phyloP scores from a whole-genome alignment of 2,113 vertebrate genomes.

The Anseranas semipalmata region DNA sequence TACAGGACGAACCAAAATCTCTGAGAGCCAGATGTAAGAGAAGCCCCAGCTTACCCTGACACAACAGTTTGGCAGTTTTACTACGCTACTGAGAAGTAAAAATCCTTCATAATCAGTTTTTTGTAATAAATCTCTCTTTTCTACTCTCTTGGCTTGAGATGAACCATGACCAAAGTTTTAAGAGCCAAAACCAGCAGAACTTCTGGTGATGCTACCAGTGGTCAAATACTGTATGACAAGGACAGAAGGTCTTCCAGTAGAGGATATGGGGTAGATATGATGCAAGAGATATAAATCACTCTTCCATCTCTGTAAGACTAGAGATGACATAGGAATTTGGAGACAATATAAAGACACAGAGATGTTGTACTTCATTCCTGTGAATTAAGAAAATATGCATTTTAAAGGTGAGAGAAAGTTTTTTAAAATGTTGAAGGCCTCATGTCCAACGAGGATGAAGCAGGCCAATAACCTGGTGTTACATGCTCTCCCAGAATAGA shows the following conservation, averaged over 20 bases:
- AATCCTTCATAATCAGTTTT: too few species aligned
- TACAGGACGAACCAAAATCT: too few species aligned
- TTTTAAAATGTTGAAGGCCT: not conserved
- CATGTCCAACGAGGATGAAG: not conserved
- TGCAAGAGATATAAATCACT: too few species aligned
- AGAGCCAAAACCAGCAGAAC: not conserved
- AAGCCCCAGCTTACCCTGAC: too few species aligned
- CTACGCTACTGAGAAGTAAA: too few species aligned
- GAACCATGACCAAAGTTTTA: not conserved
- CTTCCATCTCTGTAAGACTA: not conserved
- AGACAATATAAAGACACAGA: not conserved
- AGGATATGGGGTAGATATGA: too few species aligned
- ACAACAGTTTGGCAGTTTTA: too few species aligned
- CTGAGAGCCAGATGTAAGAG: too few species aligned
- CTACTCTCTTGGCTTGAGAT: too few species aligned
- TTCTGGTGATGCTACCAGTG: not conserved
- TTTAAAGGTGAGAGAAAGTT: not conserved
- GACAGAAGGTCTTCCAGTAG: too few species aligned
- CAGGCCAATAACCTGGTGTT: not conserved
- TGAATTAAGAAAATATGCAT: not conserved
- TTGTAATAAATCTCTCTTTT: too few species aligned
- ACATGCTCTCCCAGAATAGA: fast-evolving
- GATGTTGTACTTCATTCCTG: not conserved
- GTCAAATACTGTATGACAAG: not conserved
- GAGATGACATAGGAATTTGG: not conserved